These are phyloP conservation scores for Willisornis vidua DNA, from an alignment of 2,113 vertebrate species.

Conservation along the genomic window DNA sequence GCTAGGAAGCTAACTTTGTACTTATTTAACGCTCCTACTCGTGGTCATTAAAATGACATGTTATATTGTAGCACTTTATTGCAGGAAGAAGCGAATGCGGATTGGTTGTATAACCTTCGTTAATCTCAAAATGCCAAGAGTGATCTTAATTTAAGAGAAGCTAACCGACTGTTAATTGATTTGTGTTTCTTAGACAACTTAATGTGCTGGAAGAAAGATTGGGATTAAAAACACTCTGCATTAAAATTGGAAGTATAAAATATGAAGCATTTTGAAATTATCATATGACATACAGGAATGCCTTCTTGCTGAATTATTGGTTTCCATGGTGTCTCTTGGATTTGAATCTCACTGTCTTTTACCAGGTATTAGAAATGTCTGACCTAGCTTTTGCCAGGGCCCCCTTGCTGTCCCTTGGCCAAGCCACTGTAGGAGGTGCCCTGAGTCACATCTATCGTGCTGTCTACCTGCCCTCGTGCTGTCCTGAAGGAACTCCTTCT, in stretches of 20 bases:
- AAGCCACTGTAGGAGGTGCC: neutral
- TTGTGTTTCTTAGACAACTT: conserved; percentile 54
- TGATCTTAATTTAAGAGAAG: conserved; percentile 34
- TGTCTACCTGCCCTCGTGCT: neutral
- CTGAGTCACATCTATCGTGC: neutral
- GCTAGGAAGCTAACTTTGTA: conserved; percentile 74
- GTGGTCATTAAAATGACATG: conserved; percentile 81
- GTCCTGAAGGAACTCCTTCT: neutral
- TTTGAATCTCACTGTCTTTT: neutral
- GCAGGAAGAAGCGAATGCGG: conserved; percentile 71
- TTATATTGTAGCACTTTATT: conserved; percentile 79
- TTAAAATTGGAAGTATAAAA: conserved; percentile 37
- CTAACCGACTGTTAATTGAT: conserved; percentile 49
- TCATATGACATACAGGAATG: conserved; percentile 5
- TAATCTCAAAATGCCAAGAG: conserved; percentile 56
- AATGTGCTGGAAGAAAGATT: conserved; percentile 40
- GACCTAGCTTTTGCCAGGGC: conserved; percentile 11
- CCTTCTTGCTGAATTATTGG: conserved; percentile 26
- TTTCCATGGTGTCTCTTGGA: neutral
- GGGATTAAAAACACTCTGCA: conserved; percentile 39
- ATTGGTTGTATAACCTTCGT: conserved; percentile 49
- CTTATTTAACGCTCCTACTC: conserved; percentile 77
- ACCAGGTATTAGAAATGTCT: conserved; percentile 15
- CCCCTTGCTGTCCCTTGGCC: conserved; percentile 6
- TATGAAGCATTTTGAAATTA: neutral